phyloP scores from a whole-genome alignment of 2,888 invertebrate genomes.

The Polietes domitor region DNA sequence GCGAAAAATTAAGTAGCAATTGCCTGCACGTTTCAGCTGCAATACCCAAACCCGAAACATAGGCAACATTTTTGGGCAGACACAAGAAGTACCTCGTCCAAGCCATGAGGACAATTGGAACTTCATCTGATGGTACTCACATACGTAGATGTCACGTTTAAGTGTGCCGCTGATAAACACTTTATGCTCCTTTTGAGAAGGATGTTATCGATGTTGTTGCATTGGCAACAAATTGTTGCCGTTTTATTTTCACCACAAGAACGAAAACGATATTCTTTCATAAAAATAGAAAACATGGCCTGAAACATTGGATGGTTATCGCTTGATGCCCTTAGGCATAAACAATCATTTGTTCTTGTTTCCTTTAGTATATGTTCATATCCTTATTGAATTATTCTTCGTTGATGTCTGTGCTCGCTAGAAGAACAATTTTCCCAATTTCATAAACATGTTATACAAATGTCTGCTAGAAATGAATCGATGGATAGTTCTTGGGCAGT shows the following conservation, averaged over 20 bases:
- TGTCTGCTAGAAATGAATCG: background rate
- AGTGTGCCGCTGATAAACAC: background rate
- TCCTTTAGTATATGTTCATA: too few relatives aligned
- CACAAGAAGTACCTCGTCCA: background rate
- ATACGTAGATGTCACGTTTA: background rate
- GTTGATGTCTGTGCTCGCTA: background rate
- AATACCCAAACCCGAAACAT: background rate
- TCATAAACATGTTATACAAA: background rate
- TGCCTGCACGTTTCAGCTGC: background rate
- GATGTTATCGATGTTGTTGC: conserved; percentile 5
- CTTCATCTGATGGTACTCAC: background rate
- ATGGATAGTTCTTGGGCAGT: background rate
- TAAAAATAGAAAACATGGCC: background rate
- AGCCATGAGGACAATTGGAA: background rate
- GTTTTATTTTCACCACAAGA: background rate
- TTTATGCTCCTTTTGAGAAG: background rate
- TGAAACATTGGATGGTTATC: background rate
- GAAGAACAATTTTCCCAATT: background rate
- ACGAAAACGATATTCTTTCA: background rate
- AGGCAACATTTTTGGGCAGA: background rate
- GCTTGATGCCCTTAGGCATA: background rate
- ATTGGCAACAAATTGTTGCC: background rate
- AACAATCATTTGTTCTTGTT: too few relatives aligned
- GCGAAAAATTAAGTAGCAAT: background rate
- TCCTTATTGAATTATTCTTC: background rate